A percentile compares a stretch with the other conserved stretches of the same genome.
Evolutionary conservation across 2,888 invertebrate species (phyloP).

Genomic region (Penaeus monodon): DNA sequence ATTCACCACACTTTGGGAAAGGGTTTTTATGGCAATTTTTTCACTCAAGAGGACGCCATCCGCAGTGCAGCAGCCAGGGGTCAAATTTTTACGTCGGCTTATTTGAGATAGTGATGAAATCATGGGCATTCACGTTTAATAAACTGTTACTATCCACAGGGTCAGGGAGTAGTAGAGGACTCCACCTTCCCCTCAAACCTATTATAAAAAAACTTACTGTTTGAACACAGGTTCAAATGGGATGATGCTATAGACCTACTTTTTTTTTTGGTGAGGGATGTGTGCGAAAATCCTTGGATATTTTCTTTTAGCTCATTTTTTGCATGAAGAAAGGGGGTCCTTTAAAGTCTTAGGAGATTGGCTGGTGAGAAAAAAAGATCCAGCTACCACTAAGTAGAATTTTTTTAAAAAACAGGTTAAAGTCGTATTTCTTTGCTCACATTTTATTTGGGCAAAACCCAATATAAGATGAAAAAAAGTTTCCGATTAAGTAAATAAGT

Average conservation of each 20-base stretch:
- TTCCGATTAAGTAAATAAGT: no score
- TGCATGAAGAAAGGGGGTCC: constrained; percentile 2
- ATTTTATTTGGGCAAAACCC: not conserved
- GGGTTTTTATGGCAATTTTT: not conserved
- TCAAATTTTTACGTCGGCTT: constrained; percentile 26
- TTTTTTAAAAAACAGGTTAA: not conserved
- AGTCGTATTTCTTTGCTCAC: not conserved
- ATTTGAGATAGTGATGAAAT: constrained; percentile 13
- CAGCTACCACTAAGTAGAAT: constrained; percentile 2
- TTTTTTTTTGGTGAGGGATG: constrained; percentile 5
- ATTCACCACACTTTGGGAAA: no score
- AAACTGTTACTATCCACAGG: constrained; percentile 11
- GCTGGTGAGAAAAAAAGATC: constrained; percentile 5
- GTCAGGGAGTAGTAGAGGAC: constrained; percentile 14
- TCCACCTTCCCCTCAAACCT: constrained; percentile 9
- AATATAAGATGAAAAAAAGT: not conserved
- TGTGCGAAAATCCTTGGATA: constrained; percentile 9
- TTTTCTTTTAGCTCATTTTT: constrained; percentile 1
- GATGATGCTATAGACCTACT: constrained; percentile 18
- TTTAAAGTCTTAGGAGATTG: constrained; percentile 22
- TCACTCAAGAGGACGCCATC: not conserved
- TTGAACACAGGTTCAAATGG: not conserved
- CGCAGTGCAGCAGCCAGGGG: constrained; percentile 25
- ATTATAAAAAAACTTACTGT: not conserved
- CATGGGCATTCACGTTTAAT: not conserved